Evolutionary conservation across 2,888 invertebrate species (phyloP).

Genomic region (Parasteatoda lunata): DNA sequence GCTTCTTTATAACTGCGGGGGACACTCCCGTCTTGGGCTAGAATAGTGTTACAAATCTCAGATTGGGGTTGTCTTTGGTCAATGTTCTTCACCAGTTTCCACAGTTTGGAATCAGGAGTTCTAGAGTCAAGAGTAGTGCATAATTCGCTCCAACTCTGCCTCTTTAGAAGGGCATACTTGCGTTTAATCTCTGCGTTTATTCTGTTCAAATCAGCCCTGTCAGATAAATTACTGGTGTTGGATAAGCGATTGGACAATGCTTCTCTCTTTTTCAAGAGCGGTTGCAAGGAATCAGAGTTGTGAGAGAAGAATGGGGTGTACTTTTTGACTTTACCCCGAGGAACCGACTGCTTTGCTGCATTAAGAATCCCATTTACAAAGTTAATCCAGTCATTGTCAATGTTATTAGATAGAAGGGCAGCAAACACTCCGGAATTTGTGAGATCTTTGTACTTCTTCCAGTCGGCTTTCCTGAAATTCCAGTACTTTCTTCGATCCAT

Average conservation of each 20-base stretch:
- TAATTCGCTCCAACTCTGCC: neutral
- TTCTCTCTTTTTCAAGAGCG: neutral
- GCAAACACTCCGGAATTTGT: neutral
- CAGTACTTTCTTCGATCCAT: neutral
- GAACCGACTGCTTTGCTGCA: neutral
- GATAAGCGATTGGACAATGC: neutral
- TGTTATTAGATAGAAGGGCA: neutral
- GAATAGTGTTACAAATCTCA: neutral
- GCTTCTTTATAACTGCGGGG: neutral
- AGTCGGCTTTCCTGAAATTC: slow-evolving; percentile 17
- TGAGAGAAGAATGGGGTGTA: neutral
- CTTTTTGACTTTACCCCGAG: neutral
- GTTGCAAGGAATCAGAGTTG: neutral
- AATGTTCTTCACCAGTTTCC: slow-evolving; percentile 12
- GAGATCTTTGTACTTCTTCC: neutral
- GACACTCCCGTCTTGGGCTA: neutral
- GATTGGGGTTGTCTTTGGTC: neutral
- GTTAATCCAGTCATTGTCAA: neutral
- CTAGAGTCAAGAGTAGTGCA: neutral
- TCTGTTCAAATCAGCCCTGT: neutral
- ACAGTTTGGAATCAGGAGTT: neutral
- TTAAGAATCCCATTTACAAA: neutral
- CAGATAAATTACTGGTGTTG: neutral
- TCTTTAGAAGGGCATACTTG: neutral
- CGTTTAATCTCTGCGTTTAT: neutral